A percentile compares a stretch with the other conserved stretches of the same genome.
These are phyloP conservation scores for Jaculus jaculus DNA, from an alignment of 2,113 vertebrate genomes.

Conservation along the genomic window DNA sequence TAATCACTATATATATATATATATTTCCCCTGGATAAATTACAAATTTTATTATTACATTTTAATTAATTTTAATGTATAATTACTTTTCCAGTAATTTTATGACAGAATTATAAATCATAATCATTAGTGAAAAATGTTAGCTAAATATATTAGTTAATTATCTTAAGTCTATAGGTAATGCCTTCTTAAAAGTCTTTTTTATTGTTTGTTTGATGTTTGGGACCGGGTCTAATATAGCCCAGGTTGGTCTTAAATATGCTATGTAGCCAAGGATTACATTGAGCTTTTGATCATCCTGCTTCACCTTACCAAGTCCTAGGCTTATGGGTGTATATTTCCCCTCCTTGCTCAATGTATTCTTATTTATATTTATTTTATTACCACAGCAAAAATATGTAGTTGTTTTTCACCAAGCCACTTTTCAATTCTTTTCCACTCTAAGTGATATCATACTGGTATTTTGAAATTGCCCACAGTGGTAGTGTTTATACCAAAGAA, in stretches of 20 bases:
- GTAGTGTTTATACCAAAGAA: not conserved
- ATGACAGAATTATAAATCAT: not conserved
- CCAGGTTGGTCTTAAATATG: not conserved
- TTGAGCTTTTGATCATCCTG: not conserved
- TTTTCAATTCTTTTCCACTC: not conserved
- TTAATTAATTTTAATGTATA: not conserved
- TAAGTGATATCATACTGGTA: not conserved
- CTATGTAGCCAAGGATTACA: not conserved
- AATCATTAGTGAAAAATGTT: not conserved
- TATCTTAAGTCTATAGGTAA: not conserved
- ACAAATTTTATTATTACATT: slow-evolving; percentile 31
- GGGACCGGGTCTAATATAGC: not conserved
- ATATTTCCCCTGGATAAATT: slow-evolving; percentile 6
- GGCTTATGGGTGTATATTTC: not conserved
- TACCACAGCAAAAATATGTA: not conserved
- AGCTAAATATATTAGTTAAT: slow-evolving; percentile 22
- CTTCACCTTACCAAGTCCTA: too few species aligned
- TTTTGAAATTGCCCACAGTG: not conserved
- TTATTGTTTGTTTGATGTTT: not conserved
- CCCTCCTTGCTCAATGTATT: not conserved
- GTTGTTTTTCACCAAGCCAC: not conserved
- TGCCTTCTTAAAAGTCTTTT: not conserved
- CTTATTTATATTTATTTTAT: not conserved
- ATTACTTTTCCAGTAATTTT: slow-evolving; percentile 22
- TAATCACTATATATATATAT: not conserved